Evolutionary conservation across 2,888 invertebrate species (phyloP).

Genomic region (Mesorhabditis belari): DNA sequence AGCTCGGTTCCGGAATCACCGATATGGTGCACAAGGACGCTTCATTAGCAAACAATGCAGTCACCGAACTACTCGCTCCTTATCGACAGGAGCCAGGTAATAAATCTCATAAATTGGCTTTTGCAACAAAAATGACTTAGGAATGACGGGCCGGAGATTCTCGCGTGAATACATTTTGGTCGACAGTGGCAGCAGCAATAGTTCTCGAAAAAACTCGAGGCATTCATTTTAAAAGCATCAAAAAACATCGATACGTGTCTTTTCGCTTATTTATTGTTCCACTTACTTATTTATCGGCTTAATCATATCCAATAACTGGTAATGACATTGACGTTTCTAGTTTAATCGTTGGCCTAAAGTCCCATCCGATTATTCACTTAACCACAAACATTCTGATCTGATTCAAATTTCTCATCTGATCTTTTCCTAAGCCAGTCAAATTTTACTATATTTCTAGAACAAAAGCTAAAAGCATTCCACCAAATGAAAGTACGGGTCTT

Average conservation of each 20-base stretch:
- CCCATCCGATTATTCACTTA: too few relatives aligned
- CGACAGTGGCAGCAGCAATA: not conserved
- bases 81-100: not conserved
- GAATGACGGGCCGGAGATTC: not conserved
- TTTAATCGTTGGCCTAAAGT: too few relatives aligned
- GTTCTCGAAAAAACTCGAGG: not conserved
- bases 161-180: not conserved
- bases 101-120: not conserved
- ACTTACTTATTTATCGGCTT: not conserved
- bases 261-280: not conserved
- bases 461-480: too few relatives aligned
- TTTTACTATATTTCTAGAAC: too few relatives aligned
- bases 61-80: not conserved
- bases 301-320: not conserved
- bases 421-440: too few relatives aligned
- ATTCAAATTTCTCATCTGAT: too few relatives aligned
- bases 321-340: too few relatives aligned
- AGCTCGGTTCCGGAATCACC: not conserved
- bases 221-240: not conserved
- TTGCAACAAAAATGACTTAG: not conserved
- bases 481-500: too few relatives aligned
- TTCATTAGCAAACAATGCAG: not conserved
- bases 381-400: too few relatives aligned
- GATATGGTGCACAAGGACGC: not conserved
- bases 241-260: too few relatives aligned